Base-by-base conservation (phyloP, 64 coral and sea anemone genomes). In the Montipora capricornis region DNA sequence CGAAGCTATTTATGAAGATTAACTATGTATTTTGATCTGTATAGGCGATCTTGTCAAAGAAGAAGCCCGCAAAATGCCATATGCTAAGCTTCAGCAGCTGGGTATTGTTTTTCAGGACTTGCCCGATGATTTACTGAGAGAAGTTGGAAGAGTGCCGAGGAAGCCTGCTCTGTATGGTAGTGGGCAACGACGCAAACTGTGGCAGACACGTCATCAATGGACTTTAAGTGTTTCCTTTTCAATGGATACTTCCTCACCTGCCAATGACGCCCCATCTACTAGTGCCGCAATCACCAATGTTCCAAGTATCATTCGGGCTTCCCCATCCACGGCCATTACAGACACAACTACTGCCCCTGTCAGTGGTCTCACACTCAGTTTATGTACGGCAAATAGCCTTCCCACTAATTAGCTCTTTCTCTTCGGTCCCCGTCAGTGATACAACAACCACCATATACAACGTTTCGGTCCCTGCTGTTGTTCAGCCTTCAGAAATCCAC, bases 121-220 rank as follows among this genome's bases (percentile, higher is more conserved):
- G 44, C 87, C 87, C n/a, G 8, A 26, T n/a, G 6, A 89, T 12
- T 26, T 89, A 58, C 71, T 52, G 73, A 20, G 8, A 76, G 87
- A 89, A 52, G 75, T 89, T 55, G 74, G 87, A 14, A 55, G 8
- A n/a, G 26, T 50, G 14, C 87, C 73, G 13, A 49, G 73, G 55
- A 89, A 89, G 24, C 87, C 87, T 48, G 49, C 74, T 3, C 58
- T 77, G n/a, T 89, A 77, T 77, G 73, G 87, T 89, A 76, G 50
- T 19, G 74, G 64, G 5, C 87, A 89, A 26, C 71, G 87, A 59
- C 49, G 87, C 7, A 24, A 89, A 77, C 55, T 89, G 86, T 89
- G 87, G 87, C 49, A 60, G 74, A 52, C 44, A 20, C 46, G 71
- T 49, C 20, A 89, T 59, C 22, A 16, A 6, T 89, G 87, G 87